Conservation (phyloP, 2,797 vertebrate genomes). For the Natrix natrix region DNA sequence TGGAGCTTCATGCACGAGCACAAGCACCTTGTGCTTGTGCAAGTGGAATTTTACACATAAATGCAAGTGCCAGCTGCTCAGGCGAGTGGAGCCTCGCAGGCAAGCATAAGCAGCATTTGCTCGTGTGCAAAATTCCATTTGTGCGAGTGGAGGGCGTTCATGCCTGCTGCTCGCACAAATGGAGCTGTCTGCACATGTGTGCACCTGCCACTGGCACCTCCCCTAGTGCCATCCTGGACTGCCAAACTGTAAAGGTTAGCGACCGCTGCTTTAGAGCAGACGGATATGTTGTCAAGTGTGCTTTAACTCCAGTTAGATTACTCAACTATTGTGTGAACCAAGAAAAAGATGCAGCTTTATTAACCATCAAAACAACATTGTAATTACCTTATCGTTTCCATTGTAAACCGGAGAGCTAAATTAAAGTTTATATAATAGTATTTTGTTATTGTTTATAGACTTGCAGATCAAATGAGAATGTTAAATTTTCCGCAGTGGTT, state of each 20-base stretch:
- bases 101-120: not conserved
- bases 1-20: too few species aligned
- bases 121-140: not conserved
- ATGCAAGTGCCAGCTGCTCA: too few species aligned
- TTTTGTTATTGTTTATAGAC: conserved; percentile 70
- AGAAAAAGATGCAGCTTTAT: not conserved
- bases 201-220: too few species aligned
- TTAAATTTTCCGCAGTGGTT: conserved; percentile 89
- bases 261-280: not conserved
- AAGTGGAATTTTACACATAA: too few species aligned
- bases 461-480: conserved; percentile 88
- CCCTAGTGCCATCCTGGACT: too few species aligned
- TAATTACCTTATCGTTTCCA: not conserved
- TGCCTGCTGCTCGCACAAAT: not conserved
- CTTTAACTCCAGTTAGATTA: not conserved
- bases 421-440: not conserved
- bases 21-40: too few species aligned
- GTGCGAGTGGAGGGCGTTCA: not conserved
- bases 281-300: not conserved
- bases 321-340: not conserved
- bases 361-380: not conserved
- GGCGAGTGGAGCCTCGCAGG: too few species aligned
- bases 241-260: not conserved
- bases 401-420: not conserved
- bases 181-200: fast-evolving